Percentiles rank a stretch among this genome's conserved stretches.
These are phyloP conservation scores for Melanotaenia boesemani DNA, from an alignment of 2,797 vertebrate genomes.

Conservation along the genomic window DNA sequence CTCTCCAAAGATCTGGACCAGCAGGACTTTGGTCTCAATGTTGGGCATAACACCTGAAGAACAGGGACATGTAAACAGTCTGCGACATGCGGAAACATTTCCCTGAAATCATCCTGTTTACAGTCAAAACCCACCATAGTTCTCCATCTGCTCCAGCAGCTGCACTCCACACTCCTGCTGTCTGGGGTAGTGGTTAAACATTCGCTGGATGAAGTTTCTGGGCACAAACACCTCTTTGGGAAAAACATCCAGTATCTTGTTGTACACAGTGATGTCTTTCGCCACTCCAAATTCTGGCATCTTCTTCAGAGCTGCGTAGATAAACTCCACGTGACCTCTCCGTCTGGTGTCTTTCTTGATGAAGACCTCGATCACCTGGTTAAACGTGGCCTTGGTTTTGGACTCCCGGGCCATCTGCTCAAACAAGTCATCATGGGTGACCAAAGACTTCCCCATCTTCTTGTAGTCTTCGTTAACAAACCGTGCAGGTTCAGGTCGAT, in stretches of 20 bases:
- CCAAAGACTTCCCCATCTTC: constrained; percentile 43
- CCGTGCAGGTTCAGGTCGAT: constrained; percentile 14
- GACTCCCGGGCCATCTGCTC: constrained; percentile 56
- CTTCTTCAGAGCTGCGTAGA: constrained; percentile 89
- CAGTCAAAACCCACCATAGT: constrained; percentile 79
- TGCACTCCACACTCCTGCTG: constrained; percentile 91
- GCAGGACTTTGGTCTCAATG: constrained; percentile 87
- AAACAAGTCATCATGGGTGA: constrained; percentile 78
- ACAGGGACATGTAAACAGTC: not conserved
- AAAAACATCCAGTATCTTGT: constrained; percentile 90
- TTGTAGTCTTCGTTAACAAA: constrained; percentile 24
- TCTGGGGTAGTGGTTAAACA: constrained; percentile 91
- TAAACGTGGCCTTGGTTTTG: constrained; percentile 84
- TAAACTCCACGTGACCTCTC: constrained; percentile 91
- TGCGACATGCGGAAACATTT: not conserved
- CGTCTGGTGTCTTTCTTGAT: constrained; percentile 78
- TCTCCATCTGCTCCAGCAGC: constrained; percentile 92
- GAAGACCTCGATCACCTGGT: constrained; percentile 82
- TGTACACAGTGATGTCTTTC: constrained; percentile 86
- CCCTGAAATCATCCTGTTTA: accelerated
- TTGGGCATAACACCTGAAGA: constrained; percentile 87
- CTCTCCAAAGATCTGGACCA: constrained; percentile 88
- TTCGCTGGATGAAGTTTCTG: constrained; percentile 85
- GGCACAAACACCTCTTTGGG: constrained; percentile 93
- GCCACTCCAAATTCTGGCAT: constrained; percentile 90